Base-by-base conservation (phyloP, 2,113 vertebrate genomes). In the Hippocampus barbouri region DNA sequence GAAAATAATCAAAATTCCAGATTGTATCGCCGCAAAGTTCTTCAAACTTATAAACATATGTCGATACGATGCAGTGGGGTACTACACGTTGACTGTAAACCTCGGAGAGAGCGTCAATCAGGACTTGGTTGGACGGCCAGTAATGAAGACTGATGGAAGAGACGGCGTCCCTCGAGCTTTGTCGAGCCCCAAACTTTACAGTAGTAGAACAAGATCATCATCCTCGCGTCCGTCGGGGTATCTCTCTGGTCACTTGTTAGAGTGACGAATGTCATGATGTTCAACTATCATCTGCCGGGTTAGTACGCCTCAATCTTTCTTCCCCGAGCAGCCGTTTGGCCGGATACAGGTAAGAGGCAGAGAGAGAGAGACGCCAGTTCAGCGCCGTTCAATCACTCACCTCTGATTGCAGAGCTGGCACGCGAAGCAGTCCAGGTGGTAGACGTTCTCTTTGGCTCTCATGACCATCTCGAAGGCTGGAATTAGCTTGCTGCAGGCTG, bases 401-500 rank as follows among this genome's bases (percentile, higher is more conserved):
- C 97, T 96, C 88, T 99, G 97, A 90, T 98, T 99, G 85, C 97
- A 99, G 87, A 99, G 96, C 87, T 99, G 97, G 89, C 97, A 99
- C 2, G 97, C 97, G 66, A 99, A 99, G 89, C 97, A 99, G 93
- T 99, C 97, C 91, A 99, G 93, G 91, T 99, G 97, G 91, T 99
- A 99, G 83, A 99, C 97, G 12, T 98, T 99, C 87, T 99, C 97
- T 91, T 98, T 98, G 69, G 97, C 97, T 27, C 96, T 93, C 97
- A 99, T 99, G 79, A 99, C 97, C 97, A 99, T 99, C 92, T 99
- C 97, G 74, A 99, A 99, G 80, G 97, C 97, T 23, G 97, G 97
- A 78, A 99, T 99, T 77, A 99, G 96, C 84, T 99, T 99, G 86
- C 96, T 99, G 88, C 97, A 99, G 77, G 96, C 97, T 6, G 97